phyloP scores from a whole-genome alignment of 2,113 vertebrate species.

The Trochalopteron elliotii region DNA sequence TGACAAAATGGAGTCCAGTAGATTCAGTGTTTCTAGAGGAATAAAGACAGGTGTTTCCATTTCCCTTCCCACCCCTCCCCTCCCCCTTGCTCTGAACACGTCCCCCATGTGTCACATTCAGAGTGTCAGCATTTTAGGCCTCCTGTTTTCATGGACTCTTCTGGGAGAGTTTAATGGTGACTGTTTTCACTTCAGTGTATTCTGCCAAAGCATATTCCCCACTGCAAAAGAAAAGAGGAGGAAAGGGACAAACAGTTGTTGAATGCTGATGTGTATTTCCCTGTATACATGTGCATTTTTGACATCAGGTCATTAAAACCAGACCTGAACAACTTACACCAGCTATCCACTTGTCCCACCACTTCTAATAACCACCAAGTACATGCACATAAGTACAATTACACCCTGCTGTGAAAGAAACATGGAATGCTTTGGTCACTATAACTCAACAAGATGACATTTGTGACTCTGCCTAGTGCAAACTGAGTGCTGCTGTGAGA shows the following conservation, averaged over 20 bases:
- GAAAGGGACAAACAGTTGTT: not conserved
- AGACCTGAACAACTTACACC: not conserved
- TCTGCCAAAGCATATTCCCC: constrained; percentile 92
- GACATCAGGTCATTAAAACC: not conserved
- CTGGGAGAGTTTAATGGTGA: constrained; percentile 91
- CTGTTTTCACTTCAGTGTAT: constrained; percentile 92
- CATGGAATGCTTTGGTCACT: not conserved
- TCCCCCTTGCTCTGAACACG: not conserved
- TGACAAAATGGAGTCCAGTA: constrained; percentile 22
- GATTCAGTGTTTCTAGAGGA: constrained; percentile 42
- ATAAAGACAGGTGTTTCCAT: not conserved
- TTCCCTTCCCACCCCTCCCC: constrained; percentile 3
- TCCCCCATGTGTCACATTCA: constrained; percentile 57
- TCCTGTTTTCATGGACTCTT: constrained; percentile 75
- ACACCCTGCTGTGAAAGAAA: not conserved
- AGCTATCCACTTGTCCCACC: not conserved
- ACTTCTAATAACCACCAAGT: not conserved
- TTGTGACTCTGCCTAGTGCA: not conserved
- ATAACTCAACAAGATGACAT: not conserved
- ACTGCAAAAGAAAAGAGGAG: constrained; percentile 67
- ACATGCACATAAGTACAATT: not conserved
- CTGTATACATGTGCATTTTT: not conserved
- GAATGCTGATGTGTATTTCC: not conserved
- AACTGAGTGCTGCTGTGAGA: not conserved
- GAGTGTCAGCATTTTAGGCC: constrained; percentile 56